A percentile compares a stretch with the other conserved stretches of the same genome.
phyloP scores from a whole-genome alignment of 2,888 invertebrate species.

The Eristalis pertinax region DNA sequence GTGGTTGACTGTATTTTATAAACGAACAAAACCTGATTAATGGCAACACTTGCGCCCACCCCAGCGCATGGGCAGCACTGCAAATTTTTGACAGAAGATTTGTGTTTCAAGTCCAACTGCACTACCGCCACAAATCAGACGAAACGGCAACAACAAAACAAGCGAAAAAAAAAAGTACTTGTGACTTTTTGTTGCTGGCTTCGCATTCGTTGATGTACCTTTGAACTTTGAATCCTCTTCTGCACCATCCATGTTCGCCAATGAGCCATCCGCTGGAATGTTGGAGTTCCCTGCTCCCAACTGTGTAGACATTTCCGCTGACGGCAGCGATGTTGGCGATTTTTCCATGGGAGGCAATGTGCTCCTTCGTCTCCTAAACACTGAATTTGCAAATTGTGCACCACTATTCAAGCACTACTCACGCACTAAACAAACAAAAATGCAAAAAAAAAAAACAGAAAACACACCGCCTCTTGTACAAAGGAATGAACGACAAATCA shows the following conservation, averaged over 20 bases:
- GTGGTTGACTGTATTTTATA: too few relatives aligned
- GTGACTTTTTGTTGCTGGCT: conserved; percentile 19
- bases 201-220: conserved; percentile 28
- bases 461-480: background rate
- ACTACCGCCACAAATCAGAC: conserved; percentile 3
- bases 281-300: conserved; percentile 39
- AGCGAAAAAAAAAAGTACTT: conserved; percentile 11
- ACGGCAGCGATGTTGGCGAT: conserved; percentile 14
- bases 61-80: conserved; percentile 15
- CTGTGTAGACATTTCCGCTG: conserved; percentile 4
- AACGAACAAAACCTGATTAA: background rate
- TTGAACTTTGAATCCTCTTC: conserved; percentile 62
- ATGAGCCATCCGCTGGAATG: conserved; percentile 40
- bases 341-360: conserved; percentile 36
- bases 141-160: background rate
- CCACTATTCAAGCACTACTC: background rate
- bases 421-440: background rate
- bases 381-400: background rate
- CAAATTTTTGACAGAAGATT: conserved; percentile 15
- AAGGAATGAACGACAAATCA: conserved; percentile 4
- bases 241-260: conserved; percentile 24
- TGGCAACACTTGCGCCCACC: conserved; percentile 17
- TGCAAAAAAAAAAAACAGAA: background rate
- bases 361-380: background rate
- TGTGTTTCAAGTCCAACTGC: conserved; percentile 22